Percentiles rank a stretch among this genome's conserved stretches.
Conservation (phyloP, 2,888 invertebrate genomes). For the Agrilus mali region DNA sequence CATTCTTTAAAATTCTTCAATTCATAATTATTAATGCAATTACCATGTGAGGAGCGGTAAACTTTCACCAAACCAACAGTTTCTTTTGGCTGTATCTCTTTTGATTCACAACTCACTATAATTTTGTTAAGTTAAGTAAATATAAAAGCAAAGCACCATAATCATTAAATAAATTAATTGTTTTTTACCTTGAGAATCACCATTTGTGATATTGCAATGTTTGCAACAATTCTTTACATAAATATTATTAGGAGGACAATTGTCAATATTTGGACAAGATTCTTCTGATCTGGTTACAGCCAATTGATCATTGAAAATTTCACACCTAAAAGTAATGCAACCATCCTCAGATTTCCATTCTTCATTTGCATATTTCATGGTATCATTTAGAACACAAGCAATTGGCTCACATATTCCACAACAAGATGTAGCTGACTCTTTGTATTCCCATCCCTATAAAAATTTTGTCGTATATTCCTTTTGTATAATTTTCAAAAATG, state of each 20-base stretch:
- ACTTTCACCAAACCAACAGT: conserved; percentile 48
- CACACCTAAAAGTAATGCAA: conserved; percentile 50
- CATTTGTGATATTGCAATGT: conserved; percentile 43
- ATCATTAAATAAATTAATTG: too few relatives aligned
- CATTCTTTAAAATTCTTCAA: conserved; percentile 56
- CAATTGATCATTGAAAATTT: conserved; percentile 36
- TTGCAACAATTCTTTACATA: conserved; percentile 56
- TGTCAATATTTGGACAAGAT: conserved; percentile 49
- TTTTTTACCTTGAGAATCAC: conserved; percentile 33
- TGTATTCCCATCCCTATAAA: conserved; percentile 48
- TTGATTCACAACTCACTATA: conserved; percentile 45
- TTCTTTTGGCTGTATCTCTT: conserved; percentile 36
- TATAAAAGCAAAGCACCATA: background rate
- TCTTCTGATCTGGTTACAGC: conserved; percentile 27
- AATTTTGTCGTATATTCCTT: conserved; percentile 8
- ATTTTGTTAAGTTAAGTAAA: conserved; percentile 9
- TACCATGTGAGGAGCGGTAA: conserved; percentile 38
- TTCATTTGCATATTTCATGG: conserved; percentile 36
- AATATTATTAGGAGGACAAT: conserved; percentile 43
- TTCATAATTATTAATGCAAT: conserved; percentile 49
- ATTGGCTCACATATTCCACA: conserved; percentile 53
- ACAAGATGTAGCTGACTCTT: conserved; percentile 35
- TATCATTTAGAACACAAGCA: conserved; percentile 44
- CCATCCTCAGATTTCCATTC: conserved; percentile 48
- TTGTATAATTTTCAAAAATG: background rate